Conservation (phyloP, 2,888 invertebrate genomes). For the Daptonema setosum region DNA sequence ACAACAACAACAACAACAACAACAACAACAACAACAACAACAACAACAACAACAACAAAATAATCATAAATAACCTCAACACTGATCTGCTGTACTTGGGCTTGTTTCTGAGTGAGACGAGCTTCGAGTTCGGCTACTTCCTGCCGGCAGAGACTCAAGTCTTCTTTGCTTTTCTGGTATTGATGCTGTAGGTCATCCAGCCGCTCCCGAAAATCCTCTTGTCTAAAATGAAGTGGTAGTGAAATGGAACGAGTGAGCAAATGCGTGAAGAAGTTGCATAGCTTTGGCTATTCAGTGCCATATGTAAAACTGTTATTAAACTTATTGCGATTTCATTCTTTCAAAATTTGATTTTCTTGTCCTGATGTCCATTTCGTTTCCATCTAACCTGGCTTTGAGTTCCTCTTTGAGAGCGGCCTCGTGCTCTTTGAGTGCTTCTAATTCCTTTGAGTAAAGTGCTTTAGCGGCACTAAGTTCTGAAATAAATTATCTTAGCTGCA, state of each 20-base stretch:
- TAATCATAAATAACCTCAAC: too few relatives aligned
- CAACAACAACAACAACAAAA: too few relatives aligned
- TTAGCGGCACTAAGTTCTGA: conserved; percentile 26
- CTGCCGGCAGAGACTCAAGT: conserved; percentile 19
- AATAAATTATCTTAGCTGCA: too few relatives aligned
- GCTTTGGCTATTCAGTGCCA: too few relatives aligned
- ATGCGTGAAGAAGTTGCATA: too few relatives aligned
- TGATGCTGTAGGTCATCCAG: conserved; percentile 24
- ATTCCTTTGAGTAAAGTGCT: conserved; percentile 21
- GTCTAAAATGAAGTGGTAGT: too few relatives aligned
- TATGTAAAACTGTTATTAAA: too few relatives aligned
- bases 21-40: too few relatives aligned
- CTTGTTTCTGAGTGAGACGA: conserved; percentile 21
- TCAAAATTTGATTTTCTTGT: neutral
- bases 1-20: too few relatives aligned
- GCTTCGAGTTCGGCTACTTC: conserved; percentile 23
- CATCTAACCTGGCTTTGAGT: conserved; percentile 16
- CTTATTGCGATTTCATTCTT: neutral
- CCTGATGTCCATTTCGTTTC: neutral
- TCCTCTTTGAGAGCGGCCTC: conserved; percentile 25
- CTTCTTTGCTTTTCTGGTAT: conserved; percentile 19
- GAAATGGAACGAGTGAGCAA: too few relatives aligned
- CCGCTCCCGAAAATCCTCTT: conserved; percentile 26
- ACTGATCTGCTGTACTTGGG: conserved; percentile 19
- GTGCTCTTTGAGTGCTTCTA: conserved; percentile 25